A percentile compares a stretch with the other conserved stretches of the same genome.
Conservation (phyloP, 2,888 invertebrate species). For the Pasiphila rectangulata region DNA sequence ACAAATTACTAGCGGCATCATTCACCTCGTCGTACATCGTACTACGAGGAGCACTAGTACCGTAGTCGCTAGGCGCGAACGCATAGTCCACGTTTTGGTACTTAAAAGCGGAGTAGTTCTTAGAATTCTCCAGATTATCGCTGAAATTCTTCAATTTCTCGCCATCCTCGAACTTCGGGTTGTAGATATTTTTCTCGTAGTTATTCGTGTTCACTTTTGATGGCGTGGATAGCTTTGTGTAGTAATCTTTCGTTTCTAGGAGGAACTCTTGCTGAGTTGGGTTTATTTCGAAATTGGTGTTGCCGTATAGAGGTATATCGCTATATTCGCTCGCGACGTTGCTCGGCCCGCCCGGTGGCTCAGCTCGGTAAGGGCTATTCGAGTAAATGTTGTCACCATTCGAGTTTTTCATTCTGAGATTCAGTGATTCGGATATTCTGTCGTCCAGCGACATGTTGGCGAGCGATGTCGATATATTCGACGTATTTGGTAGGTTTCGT, state of each 20-base stretch:
- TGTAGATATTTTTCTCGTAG: conserved; percentile 73
- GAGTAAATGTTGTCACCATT: conserved; percentile 61
- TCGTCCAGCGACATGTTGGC: conserved; percentile 71
- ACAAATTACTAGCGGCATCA: conserved; percentile 63
- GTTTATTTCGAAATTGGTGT: conserved; percentile 60
- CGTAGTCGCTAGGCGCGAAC: conserved; percentile 45
- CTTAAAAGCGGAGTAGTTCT: conserved; percentile 68
- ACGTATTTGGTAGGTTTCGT: conserved; percentile 42
- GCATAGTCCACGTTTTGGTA: conserved; percentile 64
- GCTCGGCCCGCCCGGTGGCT: conserved; percentile 33
- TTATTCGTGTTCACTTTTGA: conserved; percentile 45
- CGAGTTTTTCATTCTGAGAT: conserved; percentile 68
- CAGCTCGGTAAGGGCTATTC: conserved; percentile 40
- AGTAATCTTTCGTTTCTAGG: conserved; percentile 70
- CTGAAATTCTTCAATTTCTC: conserved; percentile 68
- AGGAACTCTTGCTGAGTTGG: conserved; percentile 62
- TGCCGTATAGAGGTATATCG: conserved; percentile 63
- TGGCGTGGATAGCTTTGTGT: conserved; percentile 66
- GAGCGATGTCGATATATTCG: conserved; percentile 37
- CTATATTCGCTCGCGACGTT: conserved; percentile 43
- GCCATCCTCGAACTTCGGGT: conserved; percentile 62
- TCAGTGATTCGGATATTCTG: conserved; percentile 72
- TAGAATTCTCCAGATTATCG: conserved; percentile 64
- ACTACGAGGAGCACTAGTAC: conserved; percentile 39
- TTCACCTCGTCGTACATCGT: conserved; percentile 65